Evolutionary conservation across 2,888 invertebrate genomes (phyloP).

Genomic region (Polymixis lichenea): DNA sequence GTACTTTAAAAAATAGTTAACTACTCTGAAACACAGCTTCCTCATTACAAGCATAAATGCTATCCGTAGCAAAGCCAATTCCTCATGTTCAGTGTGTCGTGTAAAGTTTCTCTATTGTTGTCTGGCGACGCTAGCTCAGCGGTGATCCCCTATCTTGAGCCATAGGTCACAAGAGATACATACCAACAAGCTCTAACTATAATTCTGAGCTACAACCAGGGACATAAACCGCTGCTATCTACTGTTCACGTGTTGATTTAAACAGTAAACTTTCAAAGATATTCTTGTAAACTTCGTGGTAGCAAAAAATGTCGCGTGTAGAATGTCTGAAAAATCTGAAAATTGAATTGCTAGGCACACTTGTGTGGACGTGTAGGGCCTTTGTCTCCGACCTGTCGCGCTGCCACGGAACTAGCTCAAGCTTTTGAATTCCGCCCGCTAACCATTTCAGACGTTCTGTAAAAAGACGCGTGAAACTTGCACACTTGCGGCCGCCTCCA

Average conservation of each 20-base stretch:
- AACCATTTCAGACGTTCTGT: slow-evolving; percentile 73
- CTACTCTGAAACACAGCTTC: slow-evolving; percentile 39
- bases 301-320: slow-evolving; percentile 22
- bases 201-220: slow-evolving; percentile 46
- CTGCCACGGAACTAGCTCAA: slow-evolving; percentile 74
- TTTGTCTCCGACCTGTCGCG: slow-evolving; percentile 72
- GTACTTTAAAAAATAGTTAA: slow-evolving; percentile 35
- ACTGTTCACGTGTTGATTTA: slow-evolving; percentile 31
- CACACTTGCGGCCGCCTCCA: slow-evolving; percentile 71
- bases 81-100: slow-evolving; percentile 66
- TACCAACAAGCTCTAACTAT: slow-evolving; percentile 60
- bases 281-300: not conserved
- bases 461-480: slow-evolving; percentile 79
- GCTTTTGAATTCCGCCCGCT: slow-evolving; percentile 77
- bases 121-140: slow-evolving; percentile 65
- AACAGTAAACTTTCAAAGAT: slow-evolving; percentile 29
- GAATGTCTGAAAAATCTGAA: slow-evolving; percentile 45
- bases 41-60: slow-evolving; percentile 48
- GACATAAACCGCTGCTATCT: slow-evolving; percentile 52
- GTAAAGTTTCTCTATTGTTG: slow-evolving; percentile 72
- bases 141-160: slow-evolving; percentile 68
- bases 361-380: slow-evolving; percentile 63
- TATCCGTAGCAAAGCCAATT: slow-evolving; percentile 62
- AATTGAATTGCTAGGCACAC: slow-evolving; percentile 50
- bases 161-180: slow-evolving; percentile 65